Evolutionary conservation across 2,888 invertebrate species (phyloP), one percentile per base, ranked within the genome.

Genomic region (Harpagoxenus sublaevis): DNA sequence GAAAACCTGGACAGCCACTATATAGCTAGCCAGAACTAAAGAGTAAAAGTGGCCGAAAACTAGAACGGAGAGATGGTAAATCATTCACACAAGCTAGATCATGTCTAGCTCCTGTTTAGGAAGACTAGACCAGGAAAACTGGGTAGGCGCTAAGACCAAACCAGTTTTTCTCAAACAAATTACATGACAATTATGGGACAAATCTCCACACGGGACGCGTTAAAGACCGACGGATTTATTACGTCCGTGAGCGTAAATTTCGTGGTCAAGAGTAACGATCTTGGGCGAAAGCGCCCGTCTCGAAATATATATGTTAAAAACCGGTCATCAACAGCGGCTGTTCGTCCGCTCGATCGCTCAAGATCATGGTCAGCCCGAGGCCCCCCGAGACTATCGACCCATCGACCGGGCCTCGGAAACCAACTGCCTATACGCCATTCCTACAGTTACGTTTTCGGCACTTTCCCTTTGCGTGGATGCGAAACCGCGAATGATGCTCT

Each of bases 311-410:
- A 81, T 62, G 78, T 65, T 88, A 89, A 91, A 91, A 92, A 92
- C 92, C 94, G 93, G 94, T 94, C 94, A 94, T 93, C 92, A 92
- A 90, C 92, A 90, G 89, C 88, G 87, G 23, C 23, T 78, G 86
- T 87, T 93, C 92, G 28, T 66, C 92, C 90, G 92, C 85, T 89
- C 93, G 90, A 92, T 88, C 89, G 87, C 89, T 35, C 94, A 94
- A 94, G 93, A 93, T 93, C 93, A 93, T 79, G 93, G 94, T 90
- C 94, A 92, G 87, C 88, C 60, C 82, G 70, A 70, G 78, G 57
- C 28, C 31, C 87, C 87, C 35, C 71, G 74, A 63, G 77, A 68
- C 28, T 45, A 66, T 70, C 86, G 87, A 83, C 23, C 86, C 87
- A 89, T 83, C 83, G 81, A 83, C 89, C 74, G 83, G 84, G 12